Evolutionary conservation across 2,888 invertebrate genomes (phyloP).

Genomic region (Pyrgus malvae): DNA sequence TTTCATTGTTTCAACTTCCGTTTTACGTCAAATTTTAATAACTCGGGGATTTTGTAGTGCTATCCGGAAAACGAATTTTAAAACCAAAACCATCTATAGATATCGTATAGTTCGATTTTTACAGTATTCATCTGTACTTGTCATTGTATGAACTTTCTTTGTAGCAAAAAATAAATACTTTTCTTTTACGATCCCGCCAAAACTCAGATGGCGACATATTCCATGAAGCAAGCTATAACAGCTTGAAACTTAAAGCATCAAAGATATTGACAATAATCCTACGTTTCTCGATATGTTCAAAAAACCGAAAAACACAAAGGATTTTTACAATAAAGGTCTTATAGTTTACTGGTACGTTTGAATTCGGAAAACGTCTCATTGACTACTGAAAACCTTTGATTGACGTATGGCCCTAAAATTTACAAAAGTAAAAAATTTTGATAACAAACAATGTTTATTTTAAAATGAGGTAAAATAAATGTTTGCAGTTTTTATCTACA

Average conservation of each 20-base stretch:
- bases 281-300: too few relatives aligned
- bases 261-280: too few relatives aligned
- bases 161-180: too few relatives aligned
- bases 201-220: too few relatives aligned
- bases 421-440: conserved; percentile 69
- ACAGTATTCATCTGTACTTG: too few relatives aligned
- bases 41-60: conserved; percentile 2
- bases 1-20: conserved; percentile 23
- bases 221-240: too few relatives aligned
- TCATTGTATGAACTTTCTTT: too few relatives aligned
- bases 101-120: too few relatives aligned
- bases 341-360: conserved; percentile 3
- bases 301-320: too few relatives aligned
- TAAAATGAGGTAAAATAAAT: conserved; percentile 57
- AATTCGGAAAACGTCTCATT: conserved; percentile 13
- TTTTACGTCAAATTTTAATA: conserved; percentile 24
- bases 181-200: too few relatives aligned
- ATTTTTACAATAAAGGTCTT: too few relatives aligned
- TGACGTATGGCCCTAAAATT: conserved; percentile 64
- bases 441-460: conserved; percentile 65
- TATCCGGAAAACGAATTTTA: conserved; percentile 7
- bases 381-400: conserved; percentile 36
- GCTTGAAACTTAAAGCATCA: too few relatives aligned
- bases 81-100: not conserved
- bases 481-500: not conserved